Evolutionary conservation across 2,888 invertebrate species (phyloP), one percentile per base, ranked within the genome.

Genomic region (Nymphalis c-album): DNA sequence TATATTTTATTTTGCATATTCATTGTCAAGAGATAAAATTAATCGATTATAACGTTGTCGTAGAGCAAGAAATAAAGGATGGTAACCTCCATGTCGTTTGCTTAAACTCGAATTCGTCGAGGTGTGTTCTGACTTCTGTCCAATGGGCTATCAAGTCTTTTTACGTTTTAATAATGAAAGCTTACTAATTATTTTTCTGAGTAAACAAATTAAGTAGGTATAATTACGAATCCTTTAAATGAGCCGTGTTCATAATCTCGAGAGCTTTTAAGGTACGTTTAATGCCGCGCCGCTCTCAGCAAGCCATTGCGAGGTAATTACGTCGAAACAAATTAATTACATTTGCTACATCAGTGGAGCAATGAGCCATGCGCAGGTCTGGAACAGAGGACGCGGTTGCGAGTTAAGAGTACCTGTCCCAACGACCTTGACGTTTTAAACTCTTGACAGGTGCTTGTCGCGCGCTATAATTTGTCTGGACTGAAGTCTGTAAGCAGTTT

Each of bases 261-360:
- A 51, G 20, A 51, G 51, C 22, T 22, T 13, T 51, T 51, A 51
- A 22, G 22, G 51, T 8, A 10, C 3, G 18, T n/a, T 48, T 51
- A 22, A 51, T 40, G 40, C 40, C 40, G 10, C 16, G 22, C 20
- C 22, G 51, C 22, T 51, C 10, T 22, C 51, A 20, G 22, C 51
- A 22, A 22, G 22, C 3, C 51, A 22, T 51, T 8, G 22, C 20
- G 51, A 51, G 51, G 8, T 51, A 20, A 22, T 51, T 51, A 51
- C 22, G 51, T 51, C 16, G 13, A 50, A 50, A 50, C 50, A 50
- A 50, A 50, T 50, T 50, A n/a, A 50, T 50, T 50, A 50, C 18
- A 10, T 50, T 40, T n/a, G 18, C 50, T 50, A 18, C 20, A 18
- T 50, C 10, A 20, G 18, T 10, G 18, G 50, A 10, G 50, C n/a